phyloP scores from a whole-genome alignment of 2,113 vertebrate species.

The Chaenogobius annularis region DNA sequence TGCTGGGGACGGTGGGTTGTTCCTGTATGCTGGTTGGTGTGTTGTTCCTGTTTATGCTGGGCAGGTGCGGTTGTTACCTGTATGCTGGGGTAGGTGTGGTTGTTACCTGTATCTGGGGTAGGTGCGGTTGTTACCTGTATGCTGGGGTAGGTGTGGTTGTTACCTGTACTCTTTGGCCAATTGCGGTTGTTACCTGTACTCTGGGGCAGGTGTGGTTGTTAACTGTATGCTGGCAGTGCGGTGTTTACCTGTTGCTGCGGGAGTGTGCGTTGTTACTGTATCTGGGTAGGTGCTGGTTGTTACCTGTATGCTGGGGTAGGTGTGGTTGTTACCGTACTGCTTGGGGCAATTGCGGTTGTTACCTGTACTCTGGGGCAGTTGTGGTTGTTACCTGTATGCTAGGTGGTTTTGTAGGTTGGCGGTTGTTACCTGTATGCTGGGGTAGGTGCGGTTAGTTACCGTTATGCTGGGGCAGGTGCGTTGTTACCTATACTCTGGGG shows the following conservation, averaged over 20 bases:
- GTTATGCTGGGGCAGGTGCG: not conserved
- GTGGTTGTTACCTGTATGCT: conserved; percentile 80
- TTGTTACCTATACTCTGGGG: conserved; percentile 90
- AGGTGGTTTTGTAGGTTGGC: not conserved
- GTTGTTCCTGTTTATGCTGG: conserved; percentile 86
- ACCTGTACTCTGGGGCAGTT: conserved; percentile 80
- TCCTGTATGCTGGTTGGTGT: not conserved
- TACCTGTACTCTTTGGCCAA: not conserved
- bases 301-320: no score
- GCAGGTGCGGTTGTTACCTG: conserved; percentile 89
- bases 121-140: conserved; percentile 71
- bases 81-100: not conserved
- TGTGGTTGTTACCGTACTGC: conserved; percentile 83
- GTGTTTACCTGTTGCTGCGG: no score
- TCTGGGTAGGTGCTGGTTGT: no score
- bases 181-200: not conserved
- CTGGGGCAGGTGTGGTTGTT: no score
- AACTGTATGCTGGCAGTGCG: no score
- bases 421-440: conserved; percentile 69
- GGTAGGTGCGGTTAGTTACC: not conserved
- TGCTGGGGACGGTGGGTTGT: not conserved
- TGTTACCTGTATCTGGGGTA: not conserved
- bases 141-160: not conserved
- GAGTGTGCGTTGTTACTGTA: no score
- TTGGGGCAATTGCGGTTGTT: conserved; percentile 91